phyloP scores from a whole-genome alignment of 1,140 invertebrate species.

The Sinonovacula constricta region DNA sequence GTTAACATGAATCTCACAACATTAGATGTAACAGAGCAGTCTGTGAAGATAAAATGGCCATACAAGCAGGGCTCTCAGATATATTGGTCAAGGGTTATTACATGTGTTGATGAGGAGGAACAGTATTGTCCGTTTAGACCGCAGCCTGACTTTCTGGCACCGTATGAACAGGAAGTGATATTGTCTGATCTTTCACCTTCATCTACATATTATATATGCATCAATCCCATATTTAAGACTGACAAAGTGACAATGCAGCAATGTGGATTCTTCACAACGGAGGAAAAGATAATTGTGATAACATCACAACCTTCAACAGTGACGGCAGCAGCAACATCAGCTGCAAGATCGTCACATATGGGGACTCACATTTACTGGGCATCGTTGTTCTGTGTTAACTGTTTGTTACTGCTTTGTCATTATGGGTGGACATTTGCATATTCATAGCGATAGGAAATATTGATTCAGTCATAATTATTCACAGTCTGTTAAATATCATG shows the following conservation, averaged over 20 bases:
- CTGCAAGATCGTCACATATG: no score
- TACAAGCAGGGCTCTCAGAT: slow-evolving; percentile 51
- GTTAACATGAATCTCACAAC: slow-evolving; percentile 47
- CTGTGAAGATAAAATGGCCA: slow-evolving; percentile 41
- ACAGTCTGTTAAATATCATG: no score
- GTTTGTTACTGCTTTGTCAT: no score
- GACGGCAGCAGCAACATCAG: no score
- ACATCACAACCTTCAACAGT: no score
- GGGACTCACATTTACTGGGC: no score
- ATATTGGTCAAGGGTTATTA: slow-evolving; percentile 50
- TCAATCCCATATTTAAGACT: slow-evolving; percentile 48
- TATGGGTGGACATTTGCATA: no score
- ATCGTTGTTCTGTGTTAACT: no score
- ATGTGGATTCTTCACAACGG: slow-evolving; percentile 37
- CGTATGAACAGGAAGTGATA: slow-evolving; percentile 32
- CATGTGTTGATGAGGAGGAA: slow-evolving; percentile 31
- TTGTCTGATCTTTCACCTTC: slow-evolving; percentile 14
- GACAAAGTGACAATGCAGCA: slow-evolving; percentile 31
- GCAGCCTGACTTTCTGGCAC: slow-evolving; percentile 40
- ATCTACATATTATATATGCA: slow-evolving; percentile 52
- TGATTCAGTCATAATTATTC: no score
- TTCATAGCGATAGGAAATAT: no score
- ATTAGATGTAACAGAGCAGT: slow-evolving; percentile 16
- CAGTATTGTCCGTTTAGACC: slow-evolving; percentile 35
- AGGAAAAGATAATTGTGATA: slow-evolving; percentile 1